These are phyloP conservation scores for Loris lydekkerianus DNA, from an alignment of 2,797 vertebrate genomes.

Conservation along the genomic window DNA sequence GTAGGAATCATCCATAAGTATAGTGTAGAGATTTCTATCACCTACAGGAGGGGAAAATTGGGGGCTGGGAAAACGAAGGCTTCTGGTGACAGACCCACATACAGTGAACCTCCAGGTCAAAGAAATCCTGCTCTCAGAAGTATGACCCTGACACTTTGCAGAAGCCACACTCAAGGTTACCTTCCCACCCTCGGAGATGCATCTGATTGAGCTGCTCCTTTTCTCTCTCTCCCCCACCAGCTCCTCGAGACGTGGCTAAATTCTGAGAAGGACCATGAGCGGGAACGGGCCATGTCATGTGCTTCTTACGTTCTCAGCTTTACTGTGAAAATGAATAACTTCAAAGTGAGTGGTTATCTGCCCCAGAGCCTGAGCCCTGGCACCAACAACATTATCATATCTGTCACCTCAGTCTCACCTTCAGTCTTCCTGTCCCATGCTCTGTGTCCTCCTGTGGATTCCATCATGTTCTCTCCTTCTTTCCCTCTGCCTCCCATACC, in stretches of 20 bases:
- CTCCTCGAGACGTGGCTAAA: conserved; percentile 60
- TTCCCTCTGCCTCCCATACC: not conserved
- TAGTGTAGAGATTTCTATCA: not conserved
- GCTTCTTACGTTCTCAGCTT: not conserved
- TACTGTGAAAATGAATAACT: not conserved
- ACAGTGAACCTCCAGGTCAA: not conserved
- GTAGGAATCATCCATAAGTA: not conserved
- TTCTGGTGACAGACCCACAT: not conserved
- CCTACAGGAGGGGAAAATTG: not conserved
- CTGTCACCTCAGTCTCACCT: no score
- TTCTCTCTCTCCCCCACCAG: not conserved
- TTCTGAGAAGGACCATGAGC: conserved; percentile 37
- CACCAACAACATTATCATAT: no score
- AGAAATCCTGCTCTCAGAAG: not conserved
- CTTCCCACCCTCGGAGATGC: not conserved
- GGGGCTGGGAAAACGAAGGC: not conserved
- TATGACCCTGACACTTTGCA: not conserved
- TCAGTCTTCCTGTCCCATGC: not conserved
- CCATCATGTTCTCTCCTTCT: not conserved
- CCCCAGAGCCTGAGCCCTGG: not conserved
- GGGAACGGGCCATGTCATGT: not conserved
- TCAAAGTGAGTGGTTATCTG: not conserved
- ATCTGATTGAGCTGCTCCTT: not conserved
- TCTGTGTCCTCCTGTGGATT: not conserved
- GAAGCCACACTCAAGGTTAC: not conserved